Evolutionary conservation across 2,113 vertebrate genomes (phyloP).

Genomic region (Grammomys dolichurus): DNA sequence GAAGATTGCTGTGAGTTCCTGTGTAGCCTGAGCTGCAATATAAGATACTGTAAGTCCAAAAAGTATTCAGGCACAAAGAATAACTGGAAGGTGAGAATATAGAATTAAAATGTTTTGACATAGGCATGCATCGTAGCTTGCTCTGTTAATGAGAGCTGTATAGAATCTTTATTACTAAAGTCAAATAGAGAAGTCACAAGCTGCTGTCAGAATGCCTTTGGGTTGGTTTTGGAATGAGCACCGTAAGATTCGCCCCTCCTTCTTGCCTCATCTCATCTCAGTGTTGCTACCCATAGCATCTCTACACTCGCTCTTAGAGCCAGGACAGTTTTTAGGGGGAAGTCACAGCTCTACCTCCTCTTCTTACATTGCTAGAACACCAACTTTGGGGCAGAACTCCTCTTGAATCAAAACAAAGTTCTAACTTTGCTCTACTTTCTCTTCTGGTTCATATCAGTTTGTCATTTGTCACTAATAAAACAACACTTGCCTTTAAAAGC

Average conservation of each 20-base stretch:
- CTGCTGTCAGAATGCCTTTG: neutral
- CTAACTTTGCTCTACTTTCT: constrained; percentile 23
- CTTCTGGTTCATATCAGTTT: neutral
- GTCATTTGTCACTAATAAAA: constrained; percentile 28
- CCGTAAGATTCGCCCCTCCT: neutral
- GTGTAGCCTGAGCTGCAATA: neutral
- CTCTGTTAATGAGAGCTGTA: neutral
- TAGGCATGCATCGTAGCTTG: neutral
- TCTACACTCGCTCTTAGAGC: neutral
- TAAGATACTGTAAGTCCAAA: neutral
- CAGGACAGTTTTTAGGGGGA: neutral
- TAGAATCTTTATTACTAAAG: constrained; percentile 24
- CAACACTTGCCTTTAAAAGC: constrained; percentile 20
- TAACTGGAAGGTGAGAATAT: neutral
- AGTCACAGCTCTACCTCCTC: neutral
- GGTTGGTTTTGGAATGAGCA: neutral
- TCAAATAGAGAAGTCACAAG: constrained; percentile 39
- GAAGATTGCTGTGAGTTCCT: neutral
- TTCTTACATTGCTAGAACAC: neutral
- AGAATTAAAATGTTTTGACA: constrained; percentile 35
- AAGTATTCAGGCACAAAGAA: constrained; percentile 36
- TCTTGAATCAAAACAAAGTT: constrained; percentile 1
- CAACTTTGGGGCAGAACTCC: neutral
- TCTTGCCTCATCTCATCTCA: neutral
- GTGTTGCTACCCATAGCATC: neutral